A percentile compares a stretch with the other conserved stretches of the same genome.
Evolutionary conservation across 2,888 invertebrate genomes (phyloP).

Genomic region (Drosophila fulvimacula): DNA sequence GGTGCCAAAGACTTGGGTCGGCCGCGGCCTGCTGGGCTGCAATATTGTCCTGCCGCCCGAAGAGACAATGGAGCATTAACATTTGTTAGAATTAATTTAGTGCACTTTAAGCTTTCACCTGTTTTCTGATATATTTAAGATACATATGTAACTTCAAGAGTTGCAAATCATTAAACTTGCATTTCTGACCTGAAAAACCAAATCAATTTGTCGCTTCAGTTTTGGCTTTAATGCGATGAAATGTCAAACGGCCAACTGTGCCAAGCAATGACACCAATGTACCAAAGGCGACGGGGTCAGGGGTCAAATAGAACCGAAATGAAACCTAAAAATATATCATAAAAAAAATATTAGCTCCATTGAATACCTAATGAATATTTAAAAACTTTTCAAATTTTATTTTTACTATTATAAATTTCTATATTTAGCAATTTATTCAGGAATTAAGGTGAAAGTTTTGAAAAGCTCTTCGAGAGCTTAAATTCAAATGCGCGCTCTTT

Average conservation of each 20-base stretch:
- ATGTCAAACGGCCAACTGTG: constrained; percentile 33
- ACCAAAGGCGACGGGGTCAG: not conserved
- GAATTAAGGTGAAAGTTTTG: not conserved
- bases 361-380: not conserved
- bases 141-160: constrained; percentile 18
- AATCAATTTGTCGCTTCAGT: constrained; percentile 21
- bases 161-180: constrained; percentile 19
- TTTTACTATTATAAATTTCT: too few species aligned
- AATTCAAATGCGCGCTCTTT: constrained; percentile 44
- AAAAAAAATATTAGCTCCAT: too few species aligned
- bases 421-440: not conserved
- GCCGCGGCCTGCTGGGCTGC: constrained; percentile 92
- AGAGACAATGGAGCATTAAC: constrained; percentile 60
- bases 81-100: constrained; percentile 2
- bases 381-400: not conserved
- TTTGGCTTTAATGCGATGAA: not conserved
- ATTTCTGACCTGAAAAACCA: constrained; percentile 10
- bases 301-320: not conserved
- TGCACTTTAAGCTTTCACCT: not conserved
- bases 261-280: constrained; percentile 31
- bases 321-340: constrained; percentile 1
- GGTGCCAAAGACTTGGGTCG: constrained; percentile 91
- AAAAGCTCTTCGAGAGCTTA: not conserved
- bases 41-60: constrained; percentile 85
- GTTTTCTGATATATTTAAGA: constrained; percentile 10